Conservation (phyloP, 2,888 invertebrate species). For the Agrochola litura region DNA sequence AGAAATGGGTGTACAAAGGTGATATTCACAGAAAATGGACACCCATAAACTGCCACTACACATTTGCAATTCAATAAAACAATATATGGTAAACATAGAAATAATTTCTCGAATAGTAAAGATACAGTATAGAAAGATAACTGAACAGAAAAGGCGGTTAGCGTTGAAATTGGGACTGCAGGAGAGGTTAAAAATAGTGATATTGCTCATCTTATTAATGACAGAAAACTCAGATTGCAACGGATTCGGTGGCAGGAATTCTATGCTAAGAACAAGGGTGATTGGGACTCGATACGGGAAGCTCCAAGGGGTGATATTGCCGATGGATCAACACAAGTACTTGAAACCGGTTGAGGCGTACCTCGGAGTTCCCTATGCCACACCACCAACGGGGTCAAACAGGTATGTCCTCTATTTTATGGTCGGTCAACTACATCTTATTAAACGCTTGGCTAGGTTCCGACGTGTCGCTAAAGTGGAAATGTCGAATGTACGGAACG, state of each 20-base stretch:
- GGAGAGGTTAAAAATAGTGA: slow-evolving; percentile 78
- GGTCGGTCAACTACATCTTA: slow-evolving; percentile 62
- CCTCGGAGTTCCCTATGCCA: slow-evolving; percentile 96
- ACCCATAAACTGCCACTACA: slow-evolving; percentile 86
- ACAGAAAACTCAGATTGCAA: slow-evolving; percentile 83
- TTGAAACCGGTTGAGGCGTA: slow-evolving; percentile 95
- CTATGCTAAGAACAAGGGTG: slow-evolving; percentile 94
- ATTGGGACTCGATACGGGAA: slow-evolving; percentile 96
- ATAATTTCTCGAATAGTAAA: slow-evolving; percentile 64
- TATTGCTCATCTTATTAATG: slow-evolving; percentile 80
- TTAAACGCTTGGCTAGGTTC: slow-evolving; percentile 62
- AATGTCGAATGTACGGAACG: slow-evolving; percentile 58
- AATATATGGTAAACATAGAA: slow-evolving; percentile 76
- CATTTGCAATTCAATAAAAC: slow-evolving; percentile 88
- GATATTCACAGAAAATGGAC: slow-evolving; percentile 88
- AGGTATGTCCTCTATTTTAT: slow-evolving; percentile 87
- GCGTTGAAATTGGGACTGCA: slow-evolving; percentile 70
- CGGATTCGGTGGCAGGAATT: slow-evolving; percentile 90
- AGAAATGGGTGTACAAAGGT: slow-evolving; percentile 87
- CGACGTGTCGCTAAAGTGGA: slow-evolving; percentile 59
- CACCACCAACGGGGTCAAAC: slow-evolving; percentile 95
- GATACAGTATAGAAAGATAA: slow-evolving; percentile 55
- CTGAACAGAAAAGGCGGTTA: slow-evolving; percentile 67
- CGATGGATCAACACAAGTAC: slow-evolving; percentile 94
- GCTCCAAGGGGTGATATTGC: slow-evolving; percentile 94